Percentiles rank a stretch among this genome's conserved stretches.
These are phyloP conservation scores for Tribolium castaneum DNA, from an alignment of 1,140 invertebrate species.

Conservation along the genomic window DNA sequence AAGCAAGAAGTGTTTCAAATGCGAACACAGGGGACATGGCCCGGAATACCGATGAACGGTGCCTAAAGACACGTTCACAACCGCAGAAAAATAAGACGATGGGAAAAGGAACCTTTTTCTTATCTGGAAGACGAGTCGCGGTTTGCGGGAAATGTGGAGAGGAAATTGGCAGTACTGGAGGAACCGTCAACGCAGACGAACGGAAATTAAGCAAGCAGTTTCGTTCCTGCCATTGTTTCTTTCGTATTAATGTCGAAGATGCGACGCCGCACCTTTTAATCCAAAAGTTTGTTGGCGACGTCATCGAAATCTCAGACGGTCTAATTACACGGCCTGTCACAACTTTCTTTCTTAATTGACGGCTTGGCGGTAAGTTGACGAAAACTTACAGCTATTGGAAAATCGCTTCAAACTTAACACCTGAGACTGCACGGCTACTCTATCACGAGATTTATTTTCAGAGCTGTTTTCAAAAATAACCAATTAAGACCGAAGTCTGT, in stretches of 20 bases:
- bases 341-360: conserved; percentile 26
- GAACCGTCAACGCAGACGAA: not conserved
- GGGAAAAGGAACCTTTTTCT: not conserved
- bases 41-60: conserved; percentile 34
- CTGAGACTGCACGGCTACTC: not conserved
- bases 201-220: conserved; percentile 20
- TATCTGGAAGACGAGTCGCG: not conserved
- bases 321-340: conserved; percentile 26
- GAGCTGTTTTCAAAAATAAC: not conserved
- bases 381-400: not conserved
- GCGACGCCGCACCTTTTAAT: not conserved
- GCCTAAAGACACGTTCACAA: conserved; percentile 22
- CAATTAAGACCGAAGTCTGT: not conserved
- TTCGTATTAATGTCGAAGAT: conserved; percentile 19
- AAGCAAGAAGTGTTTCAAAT: conserved; percentile 39
- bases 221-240: conserved; percentile 29
- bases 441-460: not conserved
- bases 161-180: conserved; percentile 23
- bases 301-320: not conserved
- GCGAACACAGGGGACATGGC: not conserved
- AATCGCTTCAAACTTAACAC: not conserved
- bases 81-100: conserved; percentile 18
- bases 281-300: conserved; percentile 11
- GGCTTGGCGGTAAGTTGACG: not conserved
- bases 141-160: conserved; percentile 29